Evolutionary conservation across 2,888 invertebrate genomes (phyloP), one percentile per base, ranked within the genome.

Genomic region (Agrochola circellaris): DNA sequence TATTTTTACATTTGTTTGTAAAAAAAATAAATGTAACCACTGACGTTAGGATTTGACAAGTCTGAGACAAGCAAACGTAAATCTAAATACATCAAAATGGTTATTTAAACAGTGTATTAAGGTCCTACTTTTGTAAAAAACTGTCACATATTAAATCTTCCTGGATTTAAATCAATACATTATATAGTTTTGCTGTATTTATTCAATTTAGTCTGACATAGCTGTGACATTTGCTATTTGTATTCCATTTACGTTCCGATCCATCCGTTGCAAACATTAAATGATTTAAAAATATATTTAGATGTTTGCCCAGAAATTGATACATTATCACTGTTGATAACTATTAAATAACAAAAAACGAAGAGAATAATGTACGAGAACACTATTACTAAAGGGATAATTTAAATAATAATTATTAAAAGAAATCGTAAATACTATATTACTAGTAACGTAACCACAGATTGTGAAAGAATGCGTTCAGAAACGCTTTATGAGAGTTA

Each of bases 321-420:
- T 70, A 58, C 69, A 70, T 70, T 70, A 70, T 58, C 69, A 70
- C 69, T 70, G 69, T 70, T 70, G 69, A 70, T 70, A 60, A 70
- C 69, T 70, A 58, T 60, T 70, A 70, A 70, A 70, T 58, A 70
- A 70, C 69, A 70, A 70, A 70, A 70, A 70, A 70, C 69, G 69
- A 70, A 30, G 30, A 70, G 69, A 70, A 70, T 70, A 70, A 70
- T 70, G 69, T 70, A 70, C 69, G 69, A 70, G 69, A 70, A 70
- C 71, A 72, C 72, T 72, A 72, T 72, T 72, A 72, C 72, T 72
- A 72, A 72, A 72, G 72, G 72, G 72, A 72, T 72, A 72, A 72
- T 72, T 72, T 72, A 72, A 72, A 72, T 72, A 72, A 72, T 72
- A 72, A 72, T 72, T 72, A 72, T 72, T 72, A 72, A 72, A 72